Base-by-base conservation (phyloP, 2,113 vertebrate species). In the Ailuropoda melanoleuca region DNA sequence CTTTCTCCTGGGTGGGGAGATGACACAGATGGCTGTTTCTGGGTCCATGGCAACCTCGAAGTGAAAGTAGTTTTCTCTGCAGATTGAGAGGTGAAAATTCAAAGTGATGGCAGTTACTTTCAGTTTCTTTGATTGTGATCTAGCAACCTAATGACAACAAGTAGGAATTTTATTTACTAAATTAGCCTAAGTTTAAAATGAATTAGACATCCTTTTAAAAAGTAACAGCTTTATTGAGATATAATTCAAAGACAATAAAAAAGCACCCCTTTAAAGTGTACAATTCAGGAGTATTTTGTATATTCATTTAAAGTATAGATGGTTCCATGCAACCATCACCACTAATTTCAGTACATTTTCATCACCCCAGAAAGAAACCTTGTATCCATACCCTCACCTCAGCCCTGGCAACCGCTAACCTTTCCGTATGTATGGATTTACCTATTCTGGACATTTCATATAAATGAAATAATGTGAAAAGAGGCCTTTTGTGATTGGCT, bases 1-100 rank as follows among this genome's bases (percentile, higher is more conserved):
- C 77, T 87, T 94, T 80, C 56, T 94, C 37, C 8, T 58, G 5
- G 7, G 13, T 68, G 14, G 29, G 23, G 37, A 90, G 80, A n/a
- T 55, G 85, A 21, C 53, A 85, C 14, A 70, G 55, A 39, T 50
- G 34, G 81, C 75, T 48, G 4, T 50, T 39, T 88, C 21, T 12
- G 66, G 39, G 29, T 62, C 29, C 70, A 12, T 56, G 26, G 24
- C 13, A 62, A 50, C 34, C 18, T 88, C 88, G n/a, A 97, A 90
- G 37, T 90, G 81, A 94, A 97, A 84, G 50, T 70, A 8, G 39
- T 82, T 26, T 55, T 48, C 26, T 90, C 89, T 85, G 70, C 84
- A 88, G 55, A 58, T 6, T 96, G 82, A 97, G 87, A 96, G 68
- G 74, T 85, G 24, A 82, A 92, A 90, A 92, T 83, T 83, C 31